These are phyloP conservation scores for Gnathonemus longibarbis DNA, from an alignment of 2,113 vertebrate species.

Conservation along the genomic window DNA sequence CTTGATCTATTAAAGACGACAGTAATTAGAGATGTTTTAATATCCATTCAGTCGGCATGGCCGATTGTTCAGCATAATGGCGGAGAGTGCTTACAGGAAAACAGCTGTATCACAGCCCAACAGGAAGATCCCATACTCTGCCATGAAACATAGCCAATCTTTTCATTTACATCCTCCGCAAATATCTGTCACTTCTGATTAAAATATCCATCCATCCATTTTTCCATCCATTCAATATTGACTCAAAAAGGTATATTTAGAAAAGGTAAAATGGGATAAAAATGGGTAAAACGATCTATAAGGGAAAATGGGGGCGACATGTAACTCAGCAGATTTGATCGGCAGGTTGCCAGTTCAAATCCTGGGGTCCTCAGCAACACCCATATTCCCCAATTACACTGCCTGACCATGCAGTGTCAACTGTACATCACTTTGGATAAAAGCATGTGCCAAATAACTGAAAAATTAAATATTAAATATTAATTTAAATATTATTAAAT, in stretches of 20 bases:
- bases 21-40: slow-evolving; percentile 36
- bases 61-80: slow-evolving; percentile 24
- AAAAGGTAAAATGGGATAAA: neutral
- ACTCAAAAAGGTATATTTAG: neutral
- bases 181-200: neutral
- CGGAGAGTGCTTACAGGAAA: neutral
- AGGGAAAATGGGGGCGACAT: neutral
- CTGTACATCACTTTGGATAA: neutral
- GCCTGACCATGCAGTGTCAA: neutral
- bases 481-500: no score
- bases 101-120: neutral
- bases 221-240: neutral
- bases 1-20: slow-evolving; percentile 29
- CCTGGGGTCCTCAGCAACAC: neutral
- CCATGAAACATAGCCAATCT: neutral
- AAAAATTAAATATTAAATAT: neutral
- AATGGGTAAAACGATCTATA: neutral
- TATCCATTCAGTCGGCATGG: neutral
- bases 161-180: neutral
- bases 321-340: neutral
- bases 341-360: neutral
- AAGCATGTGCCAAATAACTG: neutral
- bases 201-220: neutral
- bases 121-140: neutral
- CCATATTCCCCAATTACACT: neutral